Conservation (phyloP, 2,888 invertebrate genomes). For the Stegophylla sp. region DNA sequence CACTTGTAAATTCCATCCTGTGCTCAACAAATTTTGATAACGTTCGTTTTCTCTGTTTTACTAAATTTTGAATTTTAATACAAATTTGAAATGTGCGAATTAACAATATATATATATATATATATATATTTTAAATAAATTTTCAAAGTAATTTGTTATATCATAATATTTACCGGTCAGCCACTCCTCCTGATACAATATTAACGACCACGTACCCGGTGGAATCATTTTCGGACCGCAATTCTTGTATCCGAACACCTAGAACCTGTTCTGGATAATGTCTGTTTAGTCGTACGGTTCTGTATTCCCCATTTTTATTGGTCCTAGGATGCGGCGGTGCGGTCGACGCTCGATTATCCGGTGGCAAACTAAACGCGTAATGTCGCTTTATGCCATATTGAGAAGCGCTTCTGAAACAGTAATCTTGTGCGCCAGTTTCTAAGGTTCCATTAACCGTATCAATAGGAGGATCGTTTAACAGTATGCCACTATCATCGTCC, state of each 20-base stretch:
- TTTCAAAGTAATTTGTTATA: not conserved
- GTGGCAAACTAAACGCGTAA: conserved; percentile 39
- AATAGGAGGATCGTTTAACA: conserved; percentile 64
- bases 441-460: conserved; percentile 12
- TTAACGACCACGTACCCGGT: conserved; percentile 76
- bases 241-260: conserved; percentile 77
- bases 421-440: conserved; percentile 64
- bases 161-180: conserved; percentile 70
- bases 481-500: conserved; percentile 78
- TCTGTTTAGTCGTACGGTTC: conserved; percentile 69
- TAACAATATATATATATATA: too few species aligned
- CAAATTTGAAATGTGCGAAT: too few species aligned
- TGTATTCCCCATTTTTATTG: conserved; percentile 62
- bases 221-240: conserved; percentile 72
- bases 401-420: conserved; percentile 64
- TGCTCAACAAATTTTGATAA: too few species aligned
- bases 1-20: too few species aligned
- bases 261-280: conserved; percentile 71
- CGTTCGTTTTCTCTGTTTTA: too few species aligned
- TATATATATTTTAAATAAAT: too few species aligned
- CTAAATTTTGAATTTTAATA: too few species aligned
- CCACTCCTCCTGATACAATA: conserved; percentile 75
- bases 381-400: conserved; percentile 47
- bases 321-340: not conserved
- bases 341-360: conserved; percentile 16